phyloP scores from a whole-genome alignment of 2,888 invertebrate species.

The Kuschelorhynchus macadamiae region DNA sequence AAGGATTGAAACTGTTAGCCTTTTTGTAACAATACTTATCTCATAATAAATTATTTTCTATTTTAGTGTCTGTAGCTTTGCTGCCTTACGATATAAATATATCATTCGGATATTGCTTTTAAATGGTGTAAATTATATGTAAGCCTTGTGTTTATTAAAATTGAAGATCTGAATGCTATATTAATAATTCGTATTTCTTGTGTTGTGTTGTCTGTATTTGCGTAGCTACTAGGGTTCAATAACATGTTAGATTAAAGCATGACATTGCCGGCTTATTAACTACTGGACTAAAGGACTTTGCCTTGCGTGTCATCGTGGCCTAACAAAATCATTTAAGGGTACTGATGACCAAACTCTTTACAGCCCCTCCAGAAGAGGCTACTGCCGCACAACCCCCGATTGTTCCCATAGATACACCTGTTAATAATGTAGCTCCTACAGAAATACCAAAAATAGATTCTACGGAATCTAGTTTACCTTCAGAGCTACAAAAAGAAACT shows the following conservation, averaged over 20 bases:
- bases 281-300: constrained; percentile 18
- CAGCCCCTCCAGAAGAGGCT: constrained; percentile 36
- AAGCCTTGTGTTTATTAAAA: neutral
- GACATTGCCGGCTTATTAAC: constrained; percentile 35
- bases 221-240: constrained; percentile 11
- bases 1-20: neutral
- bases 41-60: constrained; percentile 35
- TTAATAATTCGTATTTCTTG: constrained; percentile 2
- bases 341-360: constrained; percentile 38
- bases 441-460: constrained; percentile 24
- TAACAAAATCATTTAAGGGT: constrained; percentile 32
- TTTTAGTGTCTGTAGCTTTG: constrained; percentile 24
- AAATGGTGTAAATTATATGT: neutral
- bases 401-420: constrained; percentile 9
- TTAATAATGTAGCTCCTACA: neutral
- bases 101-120: neutral
- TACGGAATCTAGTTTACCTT: constrained; percentile 25
- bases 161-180: constrained; percentile 14
- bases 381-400: constrained; percentile 14
- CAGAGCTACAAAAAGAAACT: constrained; percentile 5
- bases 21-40: constrained; percentile 36
- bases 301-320: constrained; percentile 16
- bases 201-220: constrained; percentile 14
- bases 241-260: constrained; percentile 22
- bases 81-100: constrained; percentile 11